Evolutionary conservation across 2,888 invertebrate species (phyloP), one percentile per base, ranked within the genome.

Genomic region (Mermis nigrescens): DNA sequence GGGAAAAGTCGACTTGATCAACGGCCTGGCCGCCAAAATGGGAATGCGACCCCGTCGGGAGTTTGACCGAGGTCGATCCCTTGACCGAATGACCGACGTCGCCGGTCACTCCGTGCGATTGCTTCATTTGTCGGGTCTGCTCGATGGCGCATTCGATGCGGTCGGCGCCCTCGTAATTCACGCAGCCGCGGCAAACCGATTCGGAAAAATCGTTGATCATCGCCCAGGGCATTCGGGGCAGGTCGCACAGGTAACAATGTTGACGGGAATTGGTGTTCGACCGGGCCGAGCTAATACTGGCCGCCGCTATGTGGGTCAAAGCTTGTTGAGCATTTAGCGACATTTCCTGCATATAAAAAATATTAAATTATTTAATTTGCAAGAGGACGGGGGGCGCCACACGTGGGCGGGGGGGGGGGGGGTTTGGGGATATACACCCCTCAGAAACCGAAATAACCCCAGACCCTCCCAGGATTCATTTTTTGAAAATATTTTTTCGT

Each of bases 151-250:
- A 80, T 72, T 95, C 94, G 67, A 94, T 92, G 64, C 92, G 80
- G 4, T 59, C 59, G 38, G 58, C 29, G 28, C 90, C 94, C 73
- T 98, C 95, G 74, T 98, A 98, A 76, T 98, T 98, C 60, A 95
- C 95, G 77, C 95, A 98, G 57, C 95, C 95, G 61, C 95, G 83
- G 74, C 98, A 98, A 63, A 98, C 95, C 52, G 92, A 86, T 77
- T 98, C 98, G 58, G 87, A 83, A 75, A 95, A 98, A 77, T 98
- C 98, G 78, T 90, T 86, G 60, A 69, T 66, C 90, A 98, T 94
- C 48, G 98, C 94, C 98, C 98, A 98, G 66, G 95, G 95, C 87
- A 92, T 94, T 68, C 95, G 83, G 71, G 95, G 98, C 78, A 95
- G 79, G 78, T 98, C 98, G 81, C 98, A 98, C 76, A 98, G 79